Evolutionary conservation across 2,113 vertebrate species (phyloP).

Genomic region (Penelope pileata): DNA sequence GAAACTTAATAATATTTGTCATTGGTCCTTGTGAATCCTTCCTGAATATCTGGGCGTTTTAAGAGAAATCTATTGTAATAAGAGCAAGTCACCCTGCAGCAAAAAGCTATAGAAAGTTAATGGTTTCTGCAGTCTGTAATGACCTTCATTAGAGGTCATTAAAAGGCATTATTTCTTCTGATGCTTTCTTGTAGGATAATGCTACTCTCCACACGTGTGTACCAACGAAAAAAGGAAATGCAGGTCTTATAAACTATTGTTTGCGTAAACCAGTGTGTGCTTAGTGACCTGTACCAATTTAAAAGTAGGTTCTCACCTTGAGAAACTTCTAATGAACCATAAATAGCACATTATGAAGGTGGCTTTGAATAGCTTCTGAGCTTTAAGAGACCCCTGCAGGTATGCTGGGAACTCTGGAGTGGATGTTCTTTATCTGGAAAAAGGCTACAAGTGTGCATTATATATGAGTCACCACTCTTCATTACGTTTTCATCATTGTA

Average conservation of each 20-base stretch:
- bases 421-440: neutral
- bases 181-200: neutral
- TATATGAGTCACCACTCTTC: neutral
- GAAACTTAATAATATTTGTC: neutral
- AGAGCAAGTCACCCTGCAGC: neutral
- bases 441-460: neutral
- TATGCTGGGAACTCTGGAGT: neutral
- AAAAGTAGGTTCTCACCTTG: neutral
- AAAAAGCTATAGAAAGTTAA: neutral
- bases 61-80: neutral
- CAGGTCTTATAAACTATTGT: neutral
- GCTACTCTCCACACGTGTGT: neutral
- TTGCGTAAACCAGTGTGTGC: neutral
- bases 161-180: neutral
- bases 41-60: neutral
- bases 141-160: neutral
- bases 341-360: neutral
- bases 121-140: neutral
- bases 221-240: neutral
- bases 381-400: neutral
- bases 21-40: neutral
- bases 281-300: neutral
- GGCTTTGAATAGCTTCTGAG: constrained; percentile 1
- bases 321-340: neutral
- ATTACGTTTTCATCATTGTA: neutral